Base-by-base conservation (phyloP, 2,113 vertebrate genomes). In the Cepphus grylle region DNA sequence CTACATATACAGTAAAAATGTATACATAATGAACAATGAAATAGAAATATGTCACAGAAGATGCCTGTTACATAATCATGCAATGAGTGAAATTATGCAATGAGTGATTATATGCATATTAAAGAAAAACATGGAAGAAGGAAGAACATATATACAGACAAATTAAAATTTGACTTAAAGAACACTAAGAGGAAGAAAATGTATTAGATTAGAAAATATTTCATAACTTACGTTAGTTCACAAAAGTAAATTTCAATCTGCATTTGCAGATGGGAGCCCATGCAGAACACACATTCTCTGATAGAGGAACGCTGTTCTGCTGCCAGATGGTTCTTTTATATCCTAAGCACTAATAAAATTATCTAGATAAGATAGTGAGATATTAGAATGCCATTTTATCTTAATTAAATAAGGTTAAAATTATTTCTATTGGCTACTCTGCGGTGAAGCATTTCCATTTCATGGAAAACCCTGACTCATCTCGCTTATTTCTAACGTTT, bases 351-450 rank as follows among this genome's bases (percentile, higher is more conserved):
- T 93, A 90, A 82, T 80, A 92, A 88, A 93, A 88, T 95, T 90
- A 92, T 92, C 91, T 92, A 52, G 91, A 86, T 92, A 92, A 97
- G 79, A 92, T 49, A 90, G 53, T 62, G 53, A 66, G 30, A 80
- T 86, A 70, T 52, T 61, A 80, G 82, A 83, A 77, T 81, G 58
- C 30, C 50, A 66, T 80, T 95, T 96, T 86, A 82, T 92, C 88
- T 86, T 80, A 83, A 93, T 80, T 97, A 96, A 95, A 93, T 92
- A 96, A 96, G 76, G 91, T 66, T 94, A 90, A 85, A 93, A 72
- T 92, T 76, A 53, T 96, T 97, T 93, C 93, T 73, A 66, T 92
- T 94, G 95, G 91, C 74, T 92, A 36, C 36, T 92, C 66, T 61
- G 40, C 14, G 49, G 22, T 77, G 66, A 94, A 92, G 43, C 82